phyloP scores from a whole-genome alignment of 2,113 vertebrate genomes.

The Nibea albiflora region DNA sequence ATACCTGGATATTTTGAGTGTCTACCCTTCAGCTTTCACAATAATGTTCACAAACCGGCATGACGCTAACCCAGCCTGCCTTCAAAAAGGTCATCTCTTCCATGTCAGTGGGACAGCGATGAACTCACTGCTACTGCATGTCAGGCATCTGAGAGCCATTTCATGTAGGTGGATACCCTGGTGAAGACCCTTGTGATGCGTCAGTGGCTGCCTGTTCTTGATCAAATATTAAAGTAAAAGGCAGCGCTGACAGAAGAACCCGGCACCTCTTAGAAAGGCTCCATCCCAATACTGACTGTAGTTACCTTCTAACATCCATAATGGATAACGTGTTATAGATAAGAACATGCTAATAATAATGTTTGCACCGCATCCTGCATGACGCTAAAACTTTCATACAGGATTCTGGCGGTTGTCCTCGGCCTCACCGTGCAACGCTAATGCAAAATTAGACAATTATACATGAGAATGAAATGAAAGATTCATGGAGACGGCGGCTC shows the following conservation, averaged over 20 bases:
- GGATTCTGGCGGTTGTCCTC: conserved; percentile 1
- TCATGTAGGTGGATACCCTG: conserved; percentile 6
- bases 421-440: conserved; percentile 39
- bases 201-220: conserved; percentile 49
- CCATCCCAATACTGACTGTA: conserved; percentile 28
- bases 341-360: conserved; percentile 50
- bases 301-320: conserved; percentile 51
- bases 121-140: conserved; percentile 35
- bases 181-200: conserved; percentile 36
- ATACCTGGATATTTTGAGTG: not conserved
- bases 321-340: conserved; percentile 59
- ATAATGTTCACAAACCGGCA: not conserved
- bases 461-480: conserved; percentile 67
- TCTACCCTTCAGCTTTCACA: not conserved
- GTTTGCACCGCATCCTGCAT: not conserved
- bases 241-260: conserved; percentile 40
- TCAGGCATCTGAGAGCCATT: conserved; percentile 31
- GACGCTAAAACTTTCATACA: conserved; percentile 54
- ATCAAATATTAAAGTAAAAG: conserved; percentile 73
- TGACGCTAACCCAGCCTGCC: not conserved
- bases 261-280: conserved; percentile 28
- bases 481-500: conserved; percentile 67
- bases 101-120: conserved; percentile 49
- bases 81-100: conserved; percentile 42
- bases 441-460: conserved; percentile 59